Evolutionary conservation across 2,797 vertebrate genomes (phyloP), one percentile per base, ranked within the genome.

Genomic region (Phalanger gymnotis): DNA sequence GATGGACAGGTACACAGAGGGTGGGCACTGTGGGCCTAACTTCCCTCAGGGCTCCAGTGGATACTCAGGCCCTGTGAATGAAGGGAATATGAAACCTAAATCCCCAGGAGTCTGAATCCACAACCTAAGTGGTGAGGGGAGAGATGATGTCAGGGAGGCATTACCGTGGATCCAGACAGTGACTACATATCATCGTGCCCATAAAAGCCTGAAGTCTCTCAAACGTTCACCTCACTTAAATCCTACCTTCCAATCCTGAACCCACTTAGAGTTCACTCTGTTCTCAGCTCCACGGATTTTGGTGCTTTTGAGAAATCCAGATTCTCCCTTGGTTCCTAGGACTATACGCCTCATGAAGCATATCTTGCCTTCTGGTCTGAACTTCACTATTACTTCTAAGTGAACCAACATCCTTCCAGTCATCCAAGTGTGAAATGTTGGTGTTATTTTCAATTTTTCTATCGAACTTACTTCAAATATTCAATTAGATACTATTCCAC

Each of bases 41-140:
- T 54, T 57, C n/a, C 28, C 73, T 0, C 2, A 10, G 5, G 12
- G 55, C 95, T 96, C 92, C 91, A 58, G 96, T 91, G 93, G 94
- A 58, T 10, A 91, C 53, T 94, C 87, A 30, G 31, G 94, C 47
- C 94, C 66, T n/a, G 54, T 0, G 27, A 52, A 56, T 52, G 95
- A 81, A 81, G n/a, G 66, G 66, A 66, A 81, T 81, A 47, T 22
- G 73, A 81, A 81, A 81, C 27, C 73, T 81, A 81, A 81, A 81
- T 81, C 73, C 73, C 40, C 9, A 27, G 11, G 40, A 47, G 40
- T 81, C 22, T 47, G 73, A 47, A 47, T 27, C 22, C 40, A 47
- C 40, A 27, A 10, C 73, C 22, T 47, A 81, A 81, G 73, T 27
- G 22, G 73, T 47, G 66, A 73, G n/a, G 14, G n/a, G n/a, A 73